phyloP scores from a whole-genome alignment of 1,140 invertebrate genomes.

The Euura lappo region DNA sequence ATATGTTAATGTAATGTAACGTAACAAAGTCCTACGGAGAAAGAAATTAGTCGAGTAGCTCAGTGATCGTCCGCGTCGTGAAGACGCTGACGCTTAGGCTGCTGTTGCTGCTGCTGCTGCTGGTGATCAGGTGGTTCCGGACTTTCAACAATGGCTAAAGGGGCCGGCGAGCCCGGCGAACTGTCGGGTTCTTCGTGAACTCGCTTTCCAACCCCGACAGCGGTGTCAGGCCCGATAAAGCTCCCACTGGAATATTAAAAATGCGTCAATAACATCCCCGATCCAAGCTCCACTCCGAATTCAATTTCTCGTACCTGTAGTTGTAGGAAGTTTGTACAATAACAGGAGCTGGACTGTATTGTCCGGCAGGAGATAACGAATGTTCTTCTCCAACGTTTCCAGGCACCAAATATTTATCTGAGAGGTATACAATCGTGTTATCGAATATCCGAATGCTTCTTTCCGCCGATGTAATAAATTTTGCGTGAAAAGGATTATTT shows the following conservation, averaged over 20 bases:
- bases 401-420: constrained; percentile 60
- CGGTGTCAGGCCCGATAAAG: constrained; percentile 55
- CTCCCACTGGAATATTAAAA: constrained; percentile 43
- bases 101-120: constrained; percentile 30
- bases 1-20: constrained; percentile 35
- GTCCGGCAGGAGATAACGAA: constrained; percentile 58
- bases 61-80: constrained; percentile 58
- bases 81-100: constrained; percentile 53
- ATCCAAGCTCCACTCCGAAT: background rate
- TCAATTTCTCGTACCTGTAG: constrained; percentile 49
- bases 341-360: constrained; percentile 61
- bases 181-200: constrained; percentile 54
- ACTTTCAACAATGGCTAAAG: constrained; percentile 57
- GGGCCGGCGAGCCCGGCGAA: constrained; percentile 56
- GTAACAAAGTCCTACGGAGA: constrained; percentile 56
- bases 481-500: constrained; percentile 12
- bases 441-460: too few species aligned
- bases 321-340: constrained; percentile 64
- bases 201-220: constrained; percentile 50
- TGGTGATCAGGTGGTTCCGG: constrained; percentile 54
- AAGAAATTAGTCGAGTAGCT: constrained; percentile 46
- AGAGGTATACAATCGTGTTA: background rate
- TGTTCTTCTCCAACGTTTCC: constrained; percentile 58
- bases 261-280: background rate
- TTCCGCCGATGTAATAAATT: too few species aligned